Evolutionary conservation across 2,888 invertebrate species (phyloP), one percentile per base, ranked within the genome.

Genomic region (Isotomurus palustris): DNA sequence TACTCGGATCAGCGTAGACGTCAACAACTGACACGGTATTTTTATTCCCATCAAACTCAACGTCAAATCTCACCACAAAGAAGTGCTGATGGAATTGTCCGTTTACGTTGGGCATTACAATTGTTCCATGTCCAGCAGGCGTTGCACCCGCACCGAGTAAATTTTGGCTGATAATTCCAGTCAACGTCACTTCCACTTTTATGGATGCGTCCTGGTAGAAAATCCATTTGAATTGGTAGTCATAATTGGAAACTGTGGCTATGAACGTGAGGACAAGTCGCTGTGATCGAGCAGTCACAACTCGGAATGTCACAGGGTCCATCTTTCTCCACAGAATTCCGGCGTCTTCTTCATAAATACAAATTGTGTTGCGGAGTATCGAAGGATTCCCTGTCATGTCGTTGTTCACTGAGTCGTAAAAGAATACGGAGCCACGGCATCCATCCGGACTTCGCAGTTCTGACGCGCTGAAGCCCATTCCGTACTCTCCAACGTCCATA

Each of bases 271-370:
- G 1, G 1, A 48, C 44, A 6, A 64, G 27, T 22, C 64, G 56
- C 21, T 51, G 51, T 2, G 57, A 54, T 1, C 64, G 25, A 1
- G 41, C 51, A 5, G 41, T 1, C 1, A 40, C 3, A 8, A 29
- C 19, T 44, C 52, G 38, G 12, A 53, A 44, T 32, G 51, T 54
- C 36, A 44, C 24, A 19, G 28, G 47, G 17, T 64, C 61, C n/a
- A 49, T 55, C 17, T 64, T 61, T 21, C 56, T 58, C 64, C 64
- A 64, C 22, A 64, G 55, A 40, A 61, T 54, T 17, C 64, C 64
- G 4, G 54, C 59, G 24, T 64, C 64, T n/a, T 64, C 59, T 22
- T 64, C 64, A n/a, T 53, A 22, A 1, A 61, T 10, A 28, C 64
- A 64, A 22, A 61, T 38, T 2, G 35, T 47, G 14, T 38, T 48